Conservation (phyloP, 2,888 invertebrate genomes). For the Dryobotodes eremita region DNA sequence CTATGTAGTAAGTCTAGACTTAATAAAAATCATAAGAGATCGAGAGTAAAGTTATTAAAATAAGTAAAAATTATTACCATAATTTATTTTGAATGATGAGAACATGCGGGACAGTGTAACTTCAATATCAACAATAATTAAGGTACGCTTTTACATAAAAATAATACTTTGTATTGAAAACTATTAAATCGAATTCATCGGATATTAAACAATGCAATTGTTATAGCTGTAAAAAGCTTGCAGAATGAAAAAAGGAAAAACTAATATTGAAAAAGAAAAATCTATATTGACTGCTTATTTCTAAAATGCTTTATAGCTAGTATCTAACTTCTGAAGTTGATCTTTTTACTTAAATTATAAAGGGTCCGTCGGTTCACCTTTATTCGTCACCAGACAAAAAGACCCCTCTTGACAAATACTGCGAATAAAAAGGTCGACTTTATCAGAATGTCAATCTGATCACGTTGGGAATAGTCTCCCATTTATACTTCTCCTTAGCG, state of each 20-base stretch:
- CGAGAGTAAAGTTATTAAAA: not conserved
- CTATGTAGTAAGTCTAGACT: not conserved
- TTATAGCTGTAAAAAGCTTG: not conserved
- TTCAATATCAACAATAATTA: not conserved
- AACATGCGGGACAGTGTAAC: not conserved
- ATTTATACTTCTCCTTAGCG: not conserved
- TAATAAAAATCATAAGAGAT: not conserved
- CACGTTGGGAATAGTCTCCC: slow-evolving; percentile 1
- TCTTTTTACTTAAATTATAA: not conserved
- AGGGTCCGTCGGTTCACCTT: not conserved
- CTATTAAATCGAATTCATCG: not conserved
- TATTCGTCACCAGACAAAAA: not conserved
- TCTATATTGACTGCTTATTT: not conserved
- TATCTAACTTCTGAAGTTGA: slow-evolving; percentile 5
- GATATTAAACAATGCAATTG: not conserved
- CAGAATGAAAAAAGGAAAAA: not conserved
- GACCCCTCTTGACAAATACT: slow-evolving; percentile 1
- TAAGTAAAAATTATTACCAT: not conserved
- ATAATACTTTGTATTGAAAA: not conserved
- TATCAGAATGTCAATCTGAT: not conserved
- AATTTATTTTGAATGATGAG: not conserved
- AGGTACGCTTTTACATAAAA: not conserved
- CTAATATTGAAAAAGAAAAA: not conserved
- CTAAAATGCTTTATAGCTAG: not conserved
- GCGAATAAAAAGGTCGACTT: not conserved